Percentiles rank a stretch among this genome's conserved stretches.
phyloP scores from a whole-genome alignment of 2,113 vertebrate species.

The Vombatus ursinus region DNA sequence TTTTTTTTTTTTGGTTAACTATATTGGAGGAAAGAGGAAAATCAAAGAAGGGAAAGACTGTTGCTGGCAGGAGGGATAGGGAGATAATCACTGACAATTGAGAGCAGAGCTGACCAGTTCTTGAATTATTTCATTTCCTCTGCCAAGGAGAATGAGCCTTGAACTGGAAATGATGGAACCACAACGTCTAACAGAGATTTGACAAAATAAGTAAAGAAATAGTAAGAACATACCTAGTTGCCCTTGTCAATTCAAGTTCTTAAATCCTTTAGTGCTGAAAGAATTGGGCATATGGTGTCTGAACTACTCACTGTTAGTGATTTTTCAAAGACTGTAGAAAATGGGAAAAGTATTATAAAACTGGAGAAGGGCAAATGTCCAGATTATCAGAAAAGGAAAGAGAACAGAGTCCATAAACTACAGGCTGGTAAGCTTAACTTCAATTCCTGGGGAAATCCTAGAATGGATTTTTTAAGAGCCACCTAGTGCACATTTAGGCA shows the following conservation, averaged over 20 bases:
- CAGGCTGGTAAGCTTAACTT: neutral
- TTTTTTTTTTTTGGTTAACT: neutral
- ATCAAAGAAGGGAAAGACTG: neutral
- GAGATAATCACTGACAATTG: neutral
- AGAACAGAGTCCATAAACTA: neutral
- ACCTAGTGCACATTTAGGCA: neutral
- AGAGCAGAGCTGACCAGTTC: neutral
- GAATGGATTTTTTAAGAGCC: neutral
- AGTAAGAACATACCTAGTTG: neutral
- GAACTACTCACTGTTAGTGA: neutral
- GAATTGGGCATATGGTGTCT: neutral
- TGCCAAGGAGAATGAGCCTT: neutral
- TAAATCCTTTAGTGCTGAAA: neutral
- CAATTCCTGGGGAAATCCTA: neutral
- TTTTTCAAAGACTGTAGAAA: neutral
- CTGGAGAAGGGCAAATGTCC: neutral
- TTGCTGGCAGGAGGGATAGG: neutral
- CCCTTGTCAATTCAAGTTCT: neutral
- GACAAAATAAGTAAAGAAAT: neutral
- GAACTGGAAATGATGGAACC: neutral
- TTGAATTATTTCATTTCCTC: neutral
- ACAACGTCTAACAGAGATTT: neutral
- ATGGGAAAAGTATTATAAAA: neutral
- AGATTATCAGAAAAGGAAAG: neutral
- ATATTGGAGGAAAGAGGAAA: neutral